Evolutionary conservation across 2,888 invertebrate genomes (phyloP).

Genomic region (Lasioglossum leucozonium): DNA sequence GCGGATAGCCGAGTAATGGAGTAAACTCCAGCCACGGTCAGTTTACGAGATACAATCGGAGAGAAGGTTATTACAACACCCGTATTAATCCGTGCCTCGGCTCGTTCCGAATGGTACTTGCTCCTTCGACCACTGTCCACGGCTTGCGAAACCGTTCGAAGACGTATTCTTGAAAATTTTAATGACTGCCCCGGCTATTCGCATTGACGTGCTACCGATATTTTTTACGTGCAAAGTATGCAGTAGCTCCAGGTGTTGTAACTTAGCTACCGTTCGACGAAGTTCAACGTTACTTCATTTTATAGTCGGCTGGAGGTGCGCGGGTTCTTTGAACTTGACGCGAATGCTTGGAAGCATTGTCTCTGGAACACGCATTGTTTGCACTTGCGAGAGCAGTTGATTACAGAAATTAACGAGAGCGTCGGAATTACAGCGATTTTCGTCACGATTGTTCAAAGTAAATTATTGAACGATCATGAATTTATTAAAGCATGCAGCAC

Average conservation of each 20-base stretch:
- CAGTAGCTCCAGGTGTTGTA: background rate
- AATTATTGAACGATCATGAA: too few species aligned
- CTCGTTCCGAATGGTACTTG: constrained; percentile 18
- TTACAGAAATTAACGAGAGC: too few species aligned
- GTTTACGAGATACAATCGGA: constrained; percentile 52
- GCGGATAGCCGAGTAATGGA: constrained; percentile 32
- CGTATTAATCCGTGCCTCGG: constrained; percentile 34
- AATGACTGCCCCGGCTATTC: background rate
- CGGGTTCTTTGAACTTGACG: background rate
- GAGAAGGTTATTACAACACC: constrained; percentile 50
- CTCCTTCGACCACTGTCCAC: background rate
- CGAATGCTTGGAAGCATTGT: background rate
- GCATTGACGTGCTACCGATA: background rate
- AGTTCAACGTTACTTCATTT: background rate
- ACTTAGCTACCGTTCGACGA: background rate
- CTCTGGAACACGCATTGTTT: background rate
- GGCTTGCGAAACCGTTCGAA: background rate
- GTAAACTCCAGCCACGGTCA: constrained; percentile 36
- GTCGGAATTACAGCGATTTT: background rate
- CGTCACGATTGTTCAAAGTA: background rate
- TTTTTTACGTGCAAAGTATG: background rate
- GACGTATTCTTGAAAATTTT: constrained; percentile 2
- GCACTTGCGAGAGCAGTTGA: too few species aligned
- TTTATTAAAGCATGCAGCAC: background rate
- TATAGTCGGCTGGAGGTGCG: background rate